Conservation (phyloP, 1,140 invertebrate genomes). For the Caenorhabditis tropicalis region DNA sequence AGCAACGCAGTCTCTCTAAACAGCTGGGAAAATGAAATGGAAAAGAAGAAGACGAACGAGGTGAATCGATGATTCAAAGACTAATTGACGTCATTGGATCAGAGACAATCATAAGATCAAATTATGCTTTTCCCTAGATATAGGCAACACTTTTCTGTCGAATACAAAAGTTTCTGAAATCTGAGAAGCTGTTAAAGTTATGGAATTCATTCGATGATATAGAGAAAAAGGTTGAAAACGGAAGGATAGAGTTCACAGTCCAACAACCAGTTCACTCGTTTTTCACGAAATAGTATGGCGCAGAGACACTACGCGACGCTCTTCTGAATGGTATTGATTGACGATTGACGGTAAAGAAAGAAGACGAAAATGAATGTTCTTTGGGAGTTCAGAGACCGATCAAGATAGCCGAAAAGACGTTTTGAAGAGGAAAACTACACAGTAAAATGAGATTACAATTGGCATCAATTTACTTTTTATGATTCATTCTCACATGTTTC, state of each 20-base stretch:
- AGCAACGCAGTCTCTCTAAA: neutral
- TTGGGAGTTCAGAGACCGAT: neutral
- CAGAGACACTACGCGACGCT: neutral
- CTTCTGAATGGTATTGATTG: conserved; percentile 18
- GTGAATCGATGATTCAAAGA: conserved; percentile 22
- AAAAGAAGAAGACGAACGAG: neutral
- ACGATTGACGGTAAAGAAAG: neutral
- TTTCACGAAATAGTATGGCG: neutral
- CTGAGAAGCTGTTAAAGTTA: neutral
- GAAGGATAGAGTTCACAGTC: conserved; percentile 9
- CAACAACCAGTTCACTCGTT: conserved; percentile 25
- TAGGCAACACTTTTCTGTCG: neutral
- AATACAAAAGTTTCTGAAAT: neutral
- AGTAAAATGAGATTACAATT: neutral
- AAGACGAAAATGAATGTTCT: neutral
- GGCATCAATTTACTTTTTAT: neutral
- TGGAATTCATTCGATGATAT: neutral
- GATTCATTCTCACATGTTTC: neutral
- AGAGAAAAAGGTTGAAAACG: neutral
- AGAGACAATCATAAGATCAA: neutral
- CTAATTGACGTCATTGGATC: conserved; percentile 10
- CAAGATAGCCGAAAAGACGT: neutral
- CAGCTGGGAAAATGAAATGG: neutral
- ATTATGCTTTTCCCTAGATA: neutral
- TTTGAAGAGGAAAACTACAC: neutral